Conservation (phyloP, 2,888 invertebrate species). For the Autographa pulchrina region DNA sequence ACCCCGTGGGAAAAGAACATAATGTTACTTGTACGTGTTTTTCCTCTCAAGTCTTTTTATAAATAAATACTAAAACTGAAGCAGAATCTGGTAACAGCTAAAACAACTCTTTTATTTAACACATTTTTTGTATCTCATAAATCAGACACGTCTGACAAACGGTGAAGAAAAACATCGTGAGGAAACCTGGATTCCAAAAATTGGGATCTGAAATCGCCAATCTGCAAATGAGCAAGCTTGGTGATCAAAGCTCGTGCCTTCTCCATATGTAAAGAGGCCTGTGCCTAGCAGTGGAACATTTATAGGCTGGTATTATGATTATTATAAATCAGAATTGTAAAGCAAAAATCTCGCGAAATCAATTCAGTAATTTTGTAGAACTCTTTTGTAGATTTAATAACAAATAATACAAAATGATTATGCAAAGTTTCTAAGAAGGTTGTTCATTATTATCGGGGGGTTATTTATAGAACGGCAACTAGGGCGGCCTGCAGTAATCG, state of each 20-base stretch:
- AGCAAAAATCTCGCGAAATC: too few relatives aligned
- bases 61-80: constrained; percentile 1
- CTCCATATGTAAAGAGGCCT: too few relatives aligned
- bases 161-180: too few relatives aligned
- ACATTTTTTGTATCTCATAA: background rate
- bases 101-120: background rate
- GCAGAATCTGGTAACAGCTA: constrained; percentile 2
- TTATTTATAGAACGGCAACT: constrained; percentile 35
- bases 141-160: too few relatives aligned
- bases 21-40: constrained; percentile 1
- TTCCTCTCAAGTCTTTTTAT: background rate
- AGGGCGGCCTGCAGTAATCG: constrained; percentile 27
- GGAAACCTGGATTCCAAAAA: too few relatives aligned
- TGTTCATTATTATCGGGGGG: constrained; percentile 21
- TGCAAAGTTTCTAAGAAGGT: constrained; percentile 42
- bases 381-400: constrained; percentile 45
- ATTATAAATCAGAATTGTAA: too few relatives aligned
- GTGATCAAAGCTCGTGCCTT: too few relatives aligned
- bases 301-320: too few relatives aligned
- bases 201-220: too few relatives aligned
- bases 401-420: constrained; percentile 47
- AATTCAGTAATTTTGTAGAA: constrained; percentile 9
- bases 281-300: too few relatives aligned
- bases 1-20: constrained; percentile 2
- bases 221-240: too few relatives aligned